A percentile compares a stretch with the other conserved stretches of the same genome.
These are phyloP conservation scores for Dynastes tityus DNA, from an alignment of 2,888 invertebrate genomes.

Conservation along the genomic window DNA sequence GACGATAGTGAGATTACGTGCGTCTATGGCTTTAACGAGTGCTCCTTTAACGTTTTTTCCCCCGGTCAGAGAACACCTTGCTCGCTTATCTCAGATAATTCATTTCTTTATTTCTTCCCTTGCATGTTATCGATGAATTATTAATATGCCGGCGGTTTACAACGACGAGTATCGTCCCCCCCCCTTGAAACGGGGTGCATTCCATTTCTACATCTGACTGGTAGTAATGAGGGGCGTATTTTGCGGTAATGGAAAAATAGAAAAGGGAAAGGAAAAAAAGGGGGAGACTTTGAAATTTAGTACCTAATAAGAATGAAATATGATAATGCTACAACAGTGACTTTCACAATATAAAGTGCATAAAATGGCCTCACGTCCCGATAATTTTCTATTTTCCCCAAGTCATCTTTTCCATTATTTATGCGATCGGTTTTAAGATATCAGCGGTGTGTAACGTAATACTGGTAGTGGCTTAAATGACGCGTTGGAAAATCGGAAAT, in stretches of 20 bases:
- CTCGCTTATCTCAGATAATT: constrained; percentile 26
- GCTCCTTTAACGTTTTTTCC: constrained; percentile 2
- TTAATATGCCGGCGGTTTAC: constrained; percentile 5
- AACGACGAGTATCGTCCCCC: background rate
- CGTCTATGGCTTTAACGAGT: background rate
- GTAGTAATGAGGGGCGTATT: constrained; percentile 22
- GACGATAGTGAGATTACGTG: background rate
- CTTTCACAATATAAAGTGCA: constrained; percentile 12
- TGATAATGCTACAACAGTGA: background rate
- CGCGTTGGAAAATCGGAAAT: background rate
- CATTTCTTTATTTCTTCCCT: constrained; percentile 7
- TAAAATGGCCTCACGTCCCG: constrained; percentile 2
- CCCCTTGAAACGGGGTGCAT: background rate
- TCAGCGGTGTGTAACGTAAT: background rate
- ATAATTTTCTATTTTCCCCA: background rate
- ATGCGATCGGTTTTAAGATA: constrained; percentile 1
- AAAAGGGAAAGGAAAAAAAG: background rate
- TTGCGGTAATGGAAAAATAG: constrained; percentile 30
- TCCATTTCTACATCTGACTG: constrained; percentile 1
- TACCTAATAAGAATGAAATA: constrained; percentile 30
- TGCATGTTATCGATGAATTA: constrained; percentile 28
- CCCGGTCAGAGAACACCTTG: background rate
- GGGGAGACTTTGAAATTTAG: constrained; percentile 15
- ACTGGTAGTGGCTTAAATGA: background rate
- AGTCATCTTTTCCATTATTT: constrained; percentile 8